These are phyloP conservation scores for Taurulus bubalis DNA, from an alignment of 2,113 vertebrate species.

Conservation along the genomic window DNA sequence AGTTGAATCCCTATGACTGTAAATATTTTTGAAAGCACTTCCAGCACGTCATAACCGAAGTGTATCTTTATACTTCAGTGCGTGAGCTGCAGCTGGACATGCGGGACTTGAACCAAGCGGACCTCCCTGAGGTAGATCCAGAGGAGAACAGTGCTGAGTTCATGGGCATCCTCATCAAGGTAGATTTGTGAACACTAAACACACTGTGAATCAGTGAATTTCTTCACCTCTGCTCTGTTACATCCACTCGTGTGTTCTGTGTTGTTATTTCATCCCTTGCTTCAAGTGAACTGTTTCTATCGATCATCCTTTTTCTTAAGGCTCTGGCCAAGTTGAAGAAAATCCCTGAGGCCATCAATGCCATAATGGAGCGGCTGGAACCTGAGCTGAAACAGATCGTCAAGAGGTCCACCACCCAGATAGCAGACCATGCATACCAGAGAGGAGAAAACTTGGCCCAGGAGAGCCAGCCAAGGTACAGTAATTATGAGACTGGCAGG, in stretches of 20 bases:
- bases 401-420: slow-evolving; percentile 96
- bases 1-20: neutral
- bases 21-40: neutral
- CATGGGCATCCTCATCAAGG: slow-evolving; percentile 97
- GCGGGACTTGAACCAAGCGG: slow-evolving; percentile 84
- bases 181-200: slow-evolving; percentile 1
- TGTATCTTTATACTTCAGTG: slow-evolving; percentile 69
- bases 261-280: neutral
- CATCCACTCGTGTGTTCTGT: neutral
- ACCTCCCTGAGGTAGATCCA: slow-evolving; percentile 88
- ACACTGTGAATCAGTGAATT: neutral
- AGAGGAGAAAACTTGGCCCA: slow-evolving; percentile 90
- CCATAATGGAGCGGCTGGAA: slow-evolving; percentile 95
- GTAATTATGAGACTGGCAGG: slow-evolving; percentile 22
- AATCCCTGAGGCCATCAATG: slow-evolving; percentile 94
- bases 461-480: slow-evolving; percentile 94
- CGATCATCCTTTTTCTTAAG: slow-evolving; percentile 59
- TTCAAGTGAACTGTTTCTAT: neutral
- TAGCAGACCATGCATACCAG: slow-evolving; percentile 95
- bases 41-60: neutral
- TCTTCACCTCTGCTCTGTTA: neutral
- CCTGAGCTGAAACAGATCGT: slow-evolving; percentile 97
- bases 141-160: slow-evolving; percentile 95
- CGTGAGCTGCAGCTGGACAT: slow-evolving; percentile 88
- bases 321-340: slow-evolving; percentile 96